phyloP scores from a whole-genome alignment of 2,888 invertebrate species.

The Eretmocerus hayati region DNA sequence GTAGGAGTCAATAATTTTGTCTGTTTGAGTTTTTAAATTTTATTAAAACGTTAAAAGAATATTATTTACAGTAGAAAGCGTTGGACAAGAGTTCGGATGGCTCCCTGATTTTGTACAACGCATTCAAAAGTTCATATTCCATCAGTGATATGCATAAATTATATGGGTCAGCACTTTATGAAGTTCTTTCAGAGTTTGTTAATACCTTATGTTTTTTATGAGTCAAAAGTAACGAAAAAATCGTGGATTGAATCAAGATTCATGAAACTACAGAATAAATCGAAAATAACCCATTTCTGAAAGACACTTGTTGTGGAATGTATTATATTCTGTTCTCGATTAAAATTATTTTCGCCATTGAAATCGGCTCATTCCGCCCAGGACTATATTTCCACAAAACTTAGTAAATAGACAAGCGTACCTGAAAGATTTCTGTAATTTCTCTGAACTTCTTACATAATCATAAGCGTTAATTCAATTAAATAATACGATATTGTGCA shows the following conservation, averaged over 20 bases:
- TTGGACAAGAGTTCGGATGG: constrained; percentile 12
- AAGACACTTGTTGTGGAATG: not conserved
- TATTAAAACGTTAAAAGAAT: constrained; percentile 43
- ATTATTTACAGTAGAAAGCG: constrained; percentile 42
- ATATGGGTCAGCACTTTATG: too few species aligned
- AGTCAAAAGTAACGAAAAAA: too few species aligned
- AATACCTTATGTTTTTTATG: too few species aligned
- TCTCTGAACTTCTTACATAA: constrained; percentile 13
- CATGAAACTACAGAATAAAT: not conserved
- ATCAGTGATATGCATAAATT: too few species aligned
- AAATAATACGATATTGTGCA: constrained; percentile 25
- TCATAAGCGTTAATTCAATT: constrained; percentile 19
- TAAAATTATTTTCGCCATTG: not conserved
- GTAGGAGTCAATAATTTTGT: too few species aligned
- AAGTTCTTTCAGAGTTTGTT: too few species aligned
- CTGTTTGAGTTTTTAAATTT: constrained; percentile 20
- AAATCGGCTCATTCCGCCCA: constrained; percentile 19
- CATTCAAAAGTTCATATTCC: not conserved
- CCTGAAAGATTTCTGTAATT: constrained; percentile 11
- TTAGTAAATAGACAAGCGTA: constrained; percentile 22
- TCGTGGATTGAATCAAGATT: too few species aligned
- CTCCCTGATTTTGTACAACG: not conserved
- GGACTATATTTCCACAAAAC: constrained; percentile 21
- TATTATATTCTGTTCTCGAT: not conserved
- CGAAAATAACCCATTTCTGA: not conserved